Conservation (phyloP, 1,140 invertebrate genomes). For the Cotesia typhae region DNA sequence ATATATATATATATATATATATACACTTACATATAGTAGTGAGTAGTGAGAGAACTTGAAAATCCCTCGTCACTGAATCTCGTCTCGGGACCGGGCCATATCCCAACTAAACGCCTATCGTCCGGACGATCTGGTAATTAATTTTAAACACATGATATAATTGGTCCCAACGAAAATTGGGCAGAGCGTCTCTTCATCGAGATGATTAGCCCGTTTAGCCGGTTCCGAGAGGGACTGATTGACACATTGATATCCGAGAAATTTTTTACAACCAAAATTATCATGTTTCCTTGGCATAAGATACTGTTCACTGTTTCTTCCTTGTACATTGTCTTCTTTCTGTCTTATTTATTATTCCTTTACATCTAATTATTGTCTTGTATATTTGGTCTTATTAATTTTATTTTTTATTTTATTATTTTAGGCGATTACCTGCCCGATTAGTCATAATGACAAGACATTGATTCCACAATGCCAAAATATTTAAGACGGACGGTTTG, state of each 20-base stretch:
- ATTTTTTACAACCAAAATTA: constrained; percentile 20
- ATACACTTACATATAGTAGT: neutral
- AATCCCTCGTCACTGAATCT: constrained; percentile 45
- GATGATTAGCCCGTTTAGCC: constrained; percentile 44
- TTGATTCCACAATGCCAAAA: constrained; percentile 49
- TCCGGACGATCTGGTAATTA: constrained; percentile 47
- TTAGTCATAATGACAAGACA: constrained; percentile 21
- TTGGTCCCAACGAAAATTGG: constrained; percentile 46
- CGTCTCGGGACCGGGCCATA: constrained; percentile 32
- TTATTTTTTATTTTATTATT: neutral
- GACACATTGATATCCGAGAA: constrained; percentile 27
- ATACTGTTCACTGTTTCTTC: neutral
- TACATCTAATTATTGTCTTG: neutral
- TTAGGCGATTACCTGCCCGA: neutral
- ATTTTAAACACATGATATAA: constrained; percentile 52
- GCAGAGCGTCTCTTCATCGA: constrained; percentile 38
- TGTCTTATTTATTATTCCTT: neutral
- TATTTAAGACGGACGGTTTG: constrained; percentile 47
- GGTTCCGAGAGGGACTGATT: constrained; percentile 36
- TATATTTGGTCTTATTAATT: constrained; percentile 13
- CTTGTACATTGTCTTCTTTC: neutral
- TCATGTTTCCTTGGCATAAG: constrained; percentile 7
- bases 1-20: too few species aligned
- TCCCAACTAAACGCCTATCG: constrained; percentile 38
- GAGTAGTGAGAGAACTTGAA: constrained; percentile 19